These are phyloP conservation scores for Sphaeramia orbicularis DNA, from an alignment of 2,797 vertebrate species.

Conservation along the genomic window DNA sequence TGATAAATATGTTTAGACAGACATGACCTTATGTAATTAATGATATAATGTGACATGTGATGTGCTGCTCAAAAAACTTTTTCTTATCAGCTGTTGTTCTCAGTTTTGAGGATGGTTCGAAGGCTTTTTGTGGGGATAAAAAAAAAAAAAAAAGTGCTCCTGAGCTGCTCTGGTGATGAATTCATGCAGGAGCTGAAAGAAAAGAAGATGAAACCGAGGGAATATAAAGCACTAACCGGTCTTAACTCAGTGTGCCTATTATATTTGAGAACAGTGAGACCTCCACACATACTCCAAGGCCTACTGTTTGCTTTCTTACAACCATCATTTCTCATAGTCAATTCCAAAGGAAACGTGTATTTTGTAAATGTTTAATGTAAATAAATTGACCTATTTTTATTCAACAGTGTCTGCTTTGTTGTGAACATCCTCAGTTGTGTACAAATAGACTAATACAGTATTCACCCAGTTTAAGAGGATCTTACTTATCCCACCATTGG, in stretches of 20 bases:
- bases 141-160: too few species aligned
- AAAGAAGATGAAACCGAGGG: conserved; percentile 25
- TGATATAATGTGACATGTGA: too few species aligned
- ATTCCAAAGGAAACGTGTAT: conserved; percentile 59
- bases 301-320: conserved; percentile 53
- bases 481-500: too few species aligned
- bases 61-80: conserved; percentile 45
- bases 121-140: not conserved
- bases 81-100: conserved; percentile 25
- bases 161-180: conserved; percentile 45
- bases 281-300: conserved; percentile 41
- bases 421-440: too few species aligned
- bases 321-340: conserved; percentile 53
- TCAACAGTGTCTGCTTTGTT: conserved; percentile 9
- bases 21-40: conserved; percentile 7
- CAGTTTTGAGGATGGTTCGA: too few species aligned
- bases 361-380: conserved; percentile 80
- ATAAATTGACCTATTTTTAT: conserved; percentile 85
- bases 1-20: not conserved
- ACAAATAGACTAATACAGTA: too few species aligned
- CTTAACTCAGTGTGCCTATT: conserved; percentile 76
- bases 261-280: conserved; percentile 61
- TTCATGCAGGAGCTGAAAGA: conserved; percentile 38
- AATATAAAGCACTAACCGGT: conserved; percentile 48
- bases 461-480: too few species aligned